Evolutionary conservation across 2,888 invertebrate genomes (phyloP).

Genomic region (Poecilobothrus nobilitatus): DNA sequence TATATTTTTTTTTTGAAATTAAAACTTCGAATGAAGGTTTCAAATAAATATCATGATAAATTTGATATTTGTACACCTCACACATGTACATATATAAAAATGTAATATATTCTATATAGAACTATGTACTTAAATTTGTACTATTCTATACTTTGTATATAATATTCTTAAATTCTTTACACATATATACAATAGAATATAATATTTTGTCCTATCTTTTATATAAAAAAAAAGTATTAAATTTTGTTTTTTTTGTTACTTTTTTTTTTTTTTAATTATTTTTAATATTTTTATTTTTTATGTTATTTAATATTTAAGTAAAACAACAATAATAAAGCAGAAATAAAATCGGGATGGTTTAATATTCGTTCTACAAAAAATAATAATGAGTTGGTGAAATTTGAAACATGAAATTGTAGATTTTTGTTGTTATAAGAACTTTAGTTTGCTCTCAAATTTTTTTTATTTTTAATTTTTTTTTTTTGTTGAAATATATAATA

Average conservation of each 20-base stretch:
- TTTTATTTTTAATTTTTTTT: neutral
- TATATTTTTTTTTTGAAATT: neutral
- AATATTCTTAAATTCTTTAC: neutral
- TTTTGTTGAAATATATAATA: no score
- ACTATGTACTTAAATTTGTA: no score
- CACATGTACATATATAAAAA: neutral
- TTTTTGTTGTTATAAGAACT: slow-evolving; percentile 6
- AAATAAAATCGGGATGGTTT: neutral
- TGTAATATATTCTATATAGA: neutral
- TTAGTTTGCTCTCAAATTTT: neutral
- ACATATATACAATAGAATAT: neutral
- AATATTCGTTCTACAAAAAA: slow-evolving; percentile 8
- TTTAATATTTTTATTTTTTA: neutral
- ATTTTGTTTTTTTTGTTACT: neutral
- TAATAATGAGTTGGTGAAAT: slow-evolving; percentile 20
- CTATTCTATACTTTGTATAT: neutral
- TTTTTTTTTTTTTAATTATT: no score
- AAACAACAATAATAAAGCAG: neutral
- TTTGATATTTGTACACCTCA: neutral
- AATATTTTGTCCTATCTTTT: slow-evolving; percentile 2
- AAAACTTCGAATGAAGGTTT: neutral
- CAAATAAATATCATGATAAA: neutral
- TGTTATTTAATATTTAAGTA: neutral
- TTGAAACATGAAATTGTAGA: slow-evolving; percentile 17
- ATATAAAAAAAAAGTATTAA: neutral